Evolutionary conservation across 2,113 vertebrate species (phyloP).

Genomic region (Pangasianodon hypophthalmus): DNA sequence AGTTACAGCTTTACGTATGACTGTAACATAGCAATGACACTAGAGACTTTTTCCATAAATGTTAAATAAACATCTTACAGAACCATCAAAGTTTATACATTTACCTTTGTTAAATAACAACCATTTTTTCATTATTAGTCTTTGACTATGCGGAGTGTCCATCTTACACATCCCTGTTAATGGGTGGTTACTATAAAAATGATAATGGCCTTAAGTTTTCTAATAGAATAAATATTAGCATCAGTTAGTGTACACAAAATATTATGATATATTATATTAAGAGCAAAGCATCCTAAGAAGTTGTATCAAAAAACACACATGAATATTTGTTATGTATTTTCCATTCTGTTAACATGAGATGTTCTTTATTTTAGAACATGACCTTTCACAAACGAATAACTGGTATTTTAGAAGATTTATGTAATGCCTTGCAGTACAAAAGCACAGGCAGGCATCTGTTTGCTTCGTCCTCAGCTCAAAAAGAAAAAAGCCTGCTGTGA

Average conservation of each 20-base stretch:
- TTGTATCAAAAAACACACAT: not conserved
- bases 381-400: not conserved
- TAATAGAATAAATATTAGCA: not conserved
- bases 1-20: not conserved
- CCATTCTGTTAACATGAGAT: not conserved
- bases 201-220: not conserved
- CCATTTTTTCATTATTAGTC: not conserved
- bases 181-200: not conserved
- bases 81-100: not conserved
- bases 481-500: conserved; percentile 39
- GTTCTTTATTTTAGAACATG: not conserved
- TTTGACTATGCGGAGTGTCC: no score
- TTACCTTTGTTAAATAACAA: not conserved
- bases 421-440: not conserved
- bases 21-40: not conserved
- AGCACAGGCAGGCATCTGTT: conserved; percentile 1
- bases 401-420: not conserved
- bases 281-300: not conserved
- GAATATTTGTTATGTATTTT: not conserved
- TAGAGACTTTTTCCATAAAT: not conserved
- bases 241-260: not conserved
- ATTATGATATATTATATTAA: no score
- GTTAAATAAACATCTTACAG: not conserved
- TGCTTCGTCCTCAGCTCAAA: not conserved
- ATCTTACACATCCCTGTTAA: not conserved